Conservation (phyloP, 2,888 invertebrate species). For the Lasius fuliginosus region DNA sequence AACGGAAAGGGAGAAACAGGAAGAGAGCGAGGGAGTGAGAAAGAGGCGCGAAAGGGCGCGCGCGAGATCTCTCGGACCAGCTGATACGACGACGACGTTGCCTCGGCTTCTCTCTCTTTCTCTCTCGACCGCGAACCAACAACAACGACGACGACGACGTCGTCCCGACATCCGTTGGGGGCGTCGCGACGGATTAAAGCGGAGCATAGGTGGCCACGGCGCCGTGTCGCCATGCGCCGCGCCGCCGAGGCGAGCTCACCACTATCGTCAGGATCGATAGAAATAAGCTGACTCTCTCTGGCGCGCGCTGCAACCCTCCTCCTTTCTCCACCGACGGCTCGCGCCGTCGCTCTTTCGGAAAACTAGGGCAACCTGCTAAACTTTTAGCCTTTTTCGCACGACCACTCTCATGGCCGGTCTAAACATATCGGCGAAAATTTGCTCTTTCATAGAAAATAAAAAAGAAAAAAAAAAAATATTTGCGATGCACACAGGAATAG, state of each 20-base stretch:
- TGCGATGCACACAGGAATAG: background rate
- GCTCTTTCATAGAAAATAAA: constrained; percentile 11
- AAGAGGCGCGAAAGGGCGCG: background rate
- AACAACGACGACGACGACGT: constrained; percentile 3
- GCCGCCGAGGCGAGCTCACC: constrained; percentile 72
- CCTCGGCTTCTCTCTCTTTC: constrained; percentile 22
- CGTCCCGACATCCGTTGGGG: constrained; percentile 74
- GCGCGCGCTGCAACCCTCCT: constrained; percentile 67
- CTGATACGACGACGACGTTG: constrained; percentile 30
- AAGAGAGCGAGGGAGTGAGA: background rate
- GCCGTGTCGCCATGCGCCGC: constrained; percentile 81
- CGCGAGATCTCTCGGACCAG: constrained; percentile 26
- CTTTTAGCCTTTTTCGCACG: constrained; percentile 47
- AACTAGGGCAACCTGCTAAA: constrained; percentile 59
- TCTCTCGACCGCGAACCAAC: constrained; percentile 33
- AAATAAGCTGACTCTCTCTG: constrained; percentile 78
- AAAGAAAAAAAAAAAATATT: constrained; percentile 25
- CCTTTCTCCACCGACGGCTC: constrained; percentile 25
- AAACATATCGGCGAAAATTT: constrained; percentile 29
- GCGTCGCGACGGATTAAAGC: constrained; percentile 82
- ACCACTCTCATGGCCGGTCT: background rate
- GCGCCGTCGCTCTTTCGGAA: constrained; percentile 39
- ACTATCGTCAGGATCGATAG: constrained; percentile 81
- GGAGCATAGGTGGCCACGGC: constrained; percentile 75
- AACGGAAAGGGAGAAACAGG: background rate